phyloP scores from a whole-genome alignment of 2,797 vertebrate genomes.

The Brotula barbata region DNA sequence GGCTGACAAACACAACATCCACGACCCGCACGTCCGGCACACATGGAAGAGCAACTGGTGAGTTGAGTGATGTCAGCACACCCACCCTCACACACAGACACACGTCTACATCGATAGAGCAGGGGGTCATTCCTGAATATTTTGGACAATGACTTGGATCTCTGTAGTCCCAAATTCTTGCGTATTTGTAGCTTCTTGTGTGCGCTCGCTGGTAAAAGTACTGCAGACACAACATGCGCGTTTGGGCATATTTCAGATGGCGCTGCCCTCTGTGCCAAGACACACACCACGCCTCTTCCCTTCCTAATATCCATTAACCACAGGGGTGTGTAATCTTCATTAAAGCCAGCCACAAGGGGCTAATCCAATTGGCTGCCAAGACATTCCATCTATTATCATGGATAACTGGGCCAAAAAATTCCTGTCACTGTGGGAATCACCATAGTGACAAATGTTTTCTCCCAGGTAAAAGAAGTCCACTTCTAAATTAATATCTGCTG shows the following conservation, averaged over 20 bases:
- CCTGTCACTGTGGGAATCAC: conserved; percentile 60
- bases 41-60: conserved; percentile 99
- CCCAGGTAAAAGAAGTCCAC: conserved; percentile 62
- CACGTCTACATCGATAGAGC: too few species aligned
- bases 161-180: too few species aligned
- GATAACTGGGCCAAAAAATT: conserved; percentile 64
- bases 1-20: conserved; percentile 95
- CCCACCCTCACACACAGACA: neutral
- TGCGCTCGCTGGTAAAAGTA: conserved; percentile 16
- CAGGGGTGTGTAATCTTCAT: conserved; percentile 76
- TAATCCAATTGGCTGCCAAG: conserved; percentile 73
- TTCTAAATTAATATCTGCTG: conserved; percentile 77
- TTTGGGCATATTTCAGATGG: conserved; percentile 48
- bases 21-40: conserved; percentile 94
- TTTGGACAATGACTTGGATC: too few species aligned
- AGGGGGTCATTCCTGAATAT: too few species aligned
- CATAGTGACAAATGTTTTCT: conserved; percentile 61
- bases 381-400: conserved; percentile 65
- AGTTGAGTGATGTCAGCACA: conserved; percentile 56
- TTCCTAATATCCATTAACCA: conserved; percentile 73
- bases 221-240: conserved; percentile 16
- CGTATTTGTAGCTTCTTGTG: neutral
- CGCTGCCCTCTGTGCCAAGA: conserved; percentile 60
- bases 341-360: conserved; percentile 73
- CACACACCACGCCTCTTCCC: conserved; percentile 59